These are phyloP conservation scores for Lobophora halterata DNA, from an alignment of 2,888 invertebrate species.

Conservation along the genomic window DNA sequence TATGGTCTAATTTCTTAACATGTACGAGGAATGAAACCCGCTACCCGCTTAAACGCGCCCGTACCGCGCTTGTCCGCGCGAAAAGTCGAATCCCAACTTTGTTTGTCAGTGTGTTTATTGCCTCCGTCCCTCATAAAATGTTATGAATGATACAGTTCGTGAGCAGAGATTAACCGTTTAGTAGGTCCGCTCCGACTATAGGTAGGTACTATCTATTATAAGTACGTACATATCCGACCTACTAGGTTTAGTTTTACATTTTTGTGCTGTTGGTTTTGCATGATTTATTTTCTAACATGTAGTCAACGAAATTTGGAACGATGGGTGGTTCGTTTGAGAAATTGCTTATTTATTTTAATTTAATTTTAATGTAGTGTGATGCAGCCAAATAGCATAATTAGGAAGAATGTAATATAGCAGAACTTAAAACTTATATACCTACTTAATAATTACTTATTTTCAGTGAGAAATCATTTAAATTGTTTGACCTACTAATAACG, in stretches of 20 bases:
- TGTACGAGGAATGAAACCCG: not conserved
- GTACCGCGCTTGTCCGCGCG: constrained; percentile 31
- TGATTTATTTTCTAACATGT: constrained; percentile 20
- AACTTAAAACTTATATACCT: too few relatives aligned
- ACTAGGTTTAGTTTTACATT: constrained; percentile 22
- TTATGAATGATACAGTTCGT: constrained; percentile 64
- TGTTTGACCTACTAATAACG: too few relatives aligned
- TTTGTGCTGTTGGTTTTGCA: constrained; percentile 25
- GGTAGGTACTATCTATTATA: constrained; percentile 47
- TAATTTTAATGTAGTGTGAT: too few relatives aligned
- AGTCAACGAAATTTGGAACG: constrained; percentile 15
- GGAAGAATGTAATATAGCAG: too few relatives aligned
- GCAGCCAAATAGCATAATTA: too few relatives aligned
- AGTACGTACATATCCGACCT: too few relatives aligned
- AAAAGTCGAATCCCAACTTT: constrained; percentile 50
- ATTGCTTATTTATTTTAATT: too few relatives aligned
- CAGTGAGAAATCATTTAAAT: too few relatives aligned
- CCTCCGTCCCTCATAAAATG: constrained; percentile 57
- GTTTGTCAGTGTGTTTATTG: constrained; percentile 59
- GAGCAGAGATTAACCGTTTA: constrained; percentile 57
- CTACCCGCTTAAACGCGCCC: constrained; percentile 25
- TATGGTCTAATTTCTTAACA: too few relatives aligned
- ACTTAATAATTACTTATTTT: too few relatives aligned
- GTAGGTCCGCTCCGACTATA: constrained; percentile 48
- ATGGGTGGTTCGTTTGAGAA: not conserved